These are phyloP conservation scores for Hucho hucho DNA, from an alignment of 2,113 vertebrate species.

Conservation along the genomic window DNA sequence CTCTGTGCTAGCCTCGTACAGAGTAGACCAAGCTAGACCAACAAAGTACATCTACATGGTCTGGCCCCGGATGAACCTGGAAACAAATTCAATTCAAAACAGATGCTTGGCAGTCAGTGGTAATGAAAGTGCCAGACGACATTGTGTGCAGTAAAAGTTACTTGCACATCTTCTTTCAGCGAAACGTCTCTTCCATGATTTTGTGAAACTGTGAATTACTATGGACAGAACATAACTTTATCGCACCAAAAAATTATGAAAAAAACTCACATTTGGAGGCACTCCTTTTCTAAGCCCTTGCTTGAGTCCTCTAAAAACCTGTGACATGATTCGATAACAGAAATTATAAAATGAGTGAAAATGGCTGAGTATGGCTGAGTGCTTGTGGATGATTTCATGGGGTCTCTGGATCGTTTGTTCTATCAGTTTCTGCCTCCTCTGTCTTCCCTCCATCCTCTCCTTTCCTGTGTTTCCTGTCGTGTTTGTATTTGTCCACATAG, in stretches of 20 bases:
- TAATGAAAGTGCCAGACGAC: slow-evolving; percentile 28
- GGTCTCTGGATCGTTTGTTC: slow-evolving; percentile 35
- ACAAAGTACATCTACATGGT: background rate
- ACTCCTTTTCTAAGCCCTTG: slow-evolving; percentile 14
- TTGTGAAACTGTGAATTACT: slow-evolving; percentile 7
- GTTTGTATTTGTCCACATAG: slow-evolving; percentile 95
- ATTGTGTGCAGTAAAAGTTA: slow-evolving; percentile 17
- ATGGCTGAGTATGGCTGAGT: background rate
- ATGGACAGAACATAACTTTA: background rate
- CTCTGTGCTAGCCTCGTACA: background rate
- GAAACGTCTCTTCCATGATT: slow-evolving; percentile 18
- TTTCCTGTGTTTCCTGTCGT: slow-evolving; percentile 83
- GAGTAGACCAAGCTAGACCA: background rate
- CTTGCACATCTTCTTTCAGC: slow-evolving; percentile 2
- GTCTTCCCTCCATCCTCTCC: slow-evolving; percentile 49
- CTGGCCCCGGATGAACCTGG: background rate
- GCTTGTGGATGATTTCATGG: slow-evolving; percentile 23
- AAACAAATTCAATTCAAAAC: background rate
- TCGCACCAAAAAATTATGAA: slow-evolving; percentile 25
- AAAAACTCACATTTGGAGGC: background rate
- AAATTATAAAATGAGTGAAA: background rate
- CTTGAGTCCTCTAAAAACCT: slow-evolving; percentile 4
- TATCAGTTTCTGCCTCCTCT: slow-evolving; percentile 33
- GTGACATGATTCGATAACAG: background rate
- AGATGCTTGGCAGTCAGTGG: slow-evolving; percentile 38